phyloP scores from a whole-genome alignment of 2,113 vertebrate genomes.

The Aramus guarauna region DNA sequence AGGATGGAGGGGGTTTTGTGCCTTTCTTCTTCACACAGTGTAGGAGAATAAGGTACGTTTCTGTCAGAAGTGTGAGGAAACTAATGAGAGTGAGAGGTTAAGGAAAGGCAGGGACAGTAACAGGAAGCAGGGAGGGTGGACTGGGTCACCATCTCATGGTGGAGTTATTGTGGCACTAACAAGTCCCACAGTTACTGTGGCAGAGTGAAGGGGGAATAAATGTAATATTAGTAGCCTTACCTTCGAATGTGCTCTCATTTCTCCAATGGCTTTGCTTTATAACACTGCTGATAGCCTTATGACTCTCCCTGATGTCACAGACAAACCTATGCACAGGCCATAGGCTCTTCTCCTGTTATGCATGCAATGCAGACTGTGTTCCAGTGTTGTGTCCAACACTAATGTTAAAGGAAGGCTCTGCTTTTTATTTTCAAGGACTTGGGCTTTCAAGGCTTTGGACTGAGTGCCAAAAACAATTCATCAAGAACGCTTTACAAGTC shows the following conservation, averaged over 20 bases:
- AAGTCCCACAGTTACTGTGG: neutral
- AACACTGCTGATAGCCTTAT: neutral
- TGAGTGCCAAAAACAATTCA: conserved; percentile 78
- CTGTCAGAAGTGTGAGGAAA: neutral
- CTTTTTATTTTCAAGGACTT: conserved; percentile 76
- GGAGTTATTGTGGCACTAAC: neutral
- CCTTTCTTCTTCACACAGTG: neutral
- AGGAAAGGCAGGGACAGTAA: neutral
- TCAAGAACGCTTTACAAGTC: conserved; percentile 74
- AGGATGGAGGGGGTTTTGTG: neutral
- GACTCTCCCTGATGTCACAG: neutral
- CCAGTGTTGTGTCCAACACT: conserved; percentile 60
- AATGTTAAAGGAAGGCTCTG: conserved; percentile 72
- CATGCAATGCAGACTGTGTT: conserved; percentile 65
- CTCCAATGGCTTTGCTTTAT: neutral
- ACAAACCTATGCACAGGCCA: conserved; percentile 1
- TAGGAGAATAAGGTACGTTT: neutral
- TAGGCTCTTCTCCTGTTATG: conserved; percentile 38
- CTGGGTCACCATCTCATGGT: neutral
- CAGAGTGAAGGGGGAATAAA: neutral
- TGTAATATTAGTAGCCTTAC: neutral
- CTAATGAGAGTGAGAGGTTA: neutral
- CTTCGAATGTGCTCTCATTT: neutral
- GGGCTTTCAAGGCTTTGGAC: conserved; percentile 76
- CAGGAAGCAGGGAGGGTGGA: neutral